A percentile compares a stretch with the other conserved stretches of the same genome.
phyloP scores from a whole-genome alignment of 2,113 vertebrate genomes.

The Saimiri boliviensis region DNA sequence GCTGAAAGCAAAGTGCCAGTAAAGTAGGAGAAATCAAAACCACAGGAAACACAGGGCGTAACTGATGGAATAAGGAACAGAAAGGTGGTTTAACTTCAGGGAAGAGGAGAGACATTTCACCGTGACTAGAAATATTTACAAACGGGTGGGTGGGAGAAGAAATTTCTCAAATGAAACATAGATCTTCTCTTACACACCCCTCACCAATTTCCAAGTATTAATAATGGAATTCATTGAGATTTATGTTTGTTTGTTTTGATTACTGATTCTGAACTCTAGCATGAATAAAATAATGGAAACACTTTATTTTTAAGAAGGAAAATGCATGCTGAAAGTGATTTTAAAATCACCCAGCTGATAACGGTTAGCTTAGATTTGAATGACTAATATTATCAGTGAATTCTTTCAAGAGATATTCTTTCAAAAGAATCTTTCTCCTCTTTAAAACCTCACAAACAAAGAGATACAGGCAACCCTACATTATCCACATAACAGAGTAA shows the following conservation, averaged over 20 bases:
- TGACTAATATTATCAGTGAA: background rate
- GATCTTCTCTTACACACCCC: background rate
- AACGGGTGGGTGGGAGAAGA: background rate
- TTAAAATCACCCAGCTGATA: slow-evolving; percentile 5
- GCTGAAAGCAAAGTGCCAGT: background rate
- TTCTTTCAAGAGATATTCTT: slow-evolving; percentile 4
- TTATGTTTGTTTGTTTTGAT: slow-evolving; percentile 17
- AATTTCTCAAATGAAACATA: background rate
- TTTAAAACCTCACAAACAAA: slow-evolving; percentile 16
- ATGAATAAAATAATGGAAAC: slow-evolving; percentile 20
- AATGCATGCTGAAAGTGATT: slow-evolving; percentile 27
- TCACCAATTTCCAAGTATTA: background rate
- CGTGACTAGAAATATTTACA: background rate
- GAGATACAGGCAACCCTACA: background rate
- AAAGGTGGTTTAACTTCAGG: background rate
- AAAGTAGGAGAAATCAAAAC: background rate
- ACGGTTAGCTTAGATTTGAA: background rate
- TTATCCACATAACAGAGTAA: slow-evolving; percentile 44
- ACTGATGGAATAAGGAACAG: background rate
- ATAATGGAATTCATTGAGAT: slow-evolving; percentile 17
- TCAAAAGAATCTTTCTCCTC: background rate
- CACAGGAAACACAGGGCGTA: background rate
- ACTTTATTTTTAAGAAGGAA: slow-evolving; percentile 15
- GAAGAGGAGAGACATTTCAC: background rate
- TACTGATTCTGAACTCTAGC: slow-evolving; percentile 16